Percentiles rank a stretch among this genome's conserved stretches.
Conservation (phyloP, 2,113 vertebrate genomes). For the Bostrychus sinensis region DNA sequence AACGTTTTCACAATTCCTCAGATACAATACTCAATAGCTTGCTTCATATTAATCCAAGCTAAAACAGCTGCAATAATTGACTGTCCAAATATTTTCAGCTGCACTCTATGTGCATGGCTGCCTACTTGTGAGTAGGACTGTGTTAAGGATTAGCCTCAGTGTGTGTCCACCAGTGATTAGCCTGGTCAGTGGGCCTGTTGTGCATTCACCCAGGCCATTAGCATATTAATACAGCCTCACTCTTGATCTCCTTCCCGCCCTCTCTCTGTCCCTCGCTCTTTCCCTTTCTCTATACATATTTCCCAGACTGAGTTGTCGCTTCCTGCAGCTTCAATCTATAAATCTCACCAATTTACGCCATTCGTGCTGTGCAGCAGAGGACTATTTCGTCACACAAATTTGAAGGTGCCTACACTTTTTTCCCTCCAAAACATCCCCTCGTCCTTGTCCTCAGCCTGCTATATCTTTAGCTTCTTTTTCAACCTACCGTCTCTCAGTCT, state of each 20-base stretch:
- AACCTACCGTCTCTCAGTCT: conserved; percentile 39
- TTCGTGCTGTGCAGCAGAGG: conserved; percentile 49
- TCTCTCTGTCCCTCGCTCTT: conserved; percentile 42
- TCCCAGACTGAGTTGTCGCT: conserved; percentile 58
- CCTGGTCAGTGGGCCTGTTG: conserved; percentile 83
- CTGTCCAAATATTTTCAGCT: conserved; percentile 47
- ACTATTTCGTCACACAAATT: conserved; percentile 42
- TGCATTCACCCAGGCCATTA: conserved; percentile 79
- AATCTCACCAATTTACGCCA: conserved; percentile 63
- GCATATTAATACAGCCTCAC: conserved; percentile 81
- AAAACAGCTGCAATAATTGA: conserved; percentile 12
- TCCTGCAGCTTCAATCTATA: conserved; percentile 70
- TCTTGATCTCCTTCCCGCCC: conserved; percentile 72
- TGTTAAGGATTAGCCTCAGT: conserved; percentile 76
- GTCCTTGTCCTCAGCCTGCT: conserved; percentile 22
- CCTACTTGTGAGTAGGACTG: conserved; percentile 29
- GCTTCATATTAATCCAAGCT: conserved; percentile 11
- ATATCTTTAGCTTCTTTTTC: conserved; percentile 45
- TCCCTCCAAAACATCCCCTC: conserved; percentile 61
- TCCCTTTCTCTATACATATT: conserved; percentile 62
- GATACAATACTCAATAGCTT: not conserved
- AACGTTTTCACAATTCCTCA: not conserved
- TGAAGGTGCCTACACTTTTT: conserved; percentile 48
- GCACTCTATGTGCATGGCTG: conserved; percentile 20
- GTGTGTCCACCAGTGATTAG: conserved; percentile 83